Base-by-base conservation (phyloP, 2,113 vertebrate species). In the Bolborhynchus lineola region DNA sequence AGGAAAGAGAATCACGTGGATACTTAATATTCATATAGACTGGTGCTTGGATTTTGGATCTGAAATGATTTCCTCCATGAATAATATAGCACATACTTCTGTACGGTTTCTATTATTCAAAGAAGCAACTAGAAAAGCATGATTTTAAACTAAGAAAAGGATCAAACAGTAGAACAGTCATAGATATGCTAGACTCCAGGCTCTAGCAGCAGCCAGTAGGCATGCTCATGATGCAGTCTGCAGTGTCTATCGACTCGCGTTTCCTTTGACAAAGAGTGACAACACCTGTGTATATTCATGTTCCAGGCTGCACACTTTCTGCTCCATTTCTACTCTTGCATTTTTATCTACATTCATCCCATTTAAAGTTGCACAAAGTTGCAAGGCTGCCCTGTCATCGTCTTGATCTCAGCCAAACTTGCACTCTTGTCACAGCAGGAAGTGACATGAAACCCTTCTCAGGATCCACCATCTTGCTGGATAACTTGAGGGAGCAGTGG, bases 371-470 rank as follows among this genome's bases (percentile, higher is more conserved):
- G 70, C 69, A 31, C 37, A 39, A 53, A 63, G 15, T 31, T 65
- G 15, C 53, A 63, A 72, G 80, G 24, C 7, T 24, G 41, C 26
- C 64, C 2, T 41, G 21, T 17, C 67, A 83, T 78, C 50, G 50
- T 42, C 42, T 47, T 55, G 46, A 24, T 23, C 10, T 44, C 28
- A 44, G 42, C 39, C 55, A 86, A 19, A 13, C 41, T 35, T 26
- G 20, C 9, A 31, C 39, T 46, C 37, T 39, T 0, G 0, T 3
- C 47, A 35, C 31, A 59, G 11, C 15, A 35, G 25, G 70, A 69
- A 76, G 28, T 5, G 44, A 29, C 70, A 31, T 44, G n/a, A 84
- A 84, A 77, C 14, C 33, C 42, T 62, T 15, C 52, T 55, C 14
- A 57, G 71, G 21, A 82, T 42, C 49, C 35, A 68, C 15, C n/a